These are phyloP conservation scores for Lottia gigantea DNA, from an alignment of 2,888 invertebrate species.

Conservation along the genomic window DNA sequence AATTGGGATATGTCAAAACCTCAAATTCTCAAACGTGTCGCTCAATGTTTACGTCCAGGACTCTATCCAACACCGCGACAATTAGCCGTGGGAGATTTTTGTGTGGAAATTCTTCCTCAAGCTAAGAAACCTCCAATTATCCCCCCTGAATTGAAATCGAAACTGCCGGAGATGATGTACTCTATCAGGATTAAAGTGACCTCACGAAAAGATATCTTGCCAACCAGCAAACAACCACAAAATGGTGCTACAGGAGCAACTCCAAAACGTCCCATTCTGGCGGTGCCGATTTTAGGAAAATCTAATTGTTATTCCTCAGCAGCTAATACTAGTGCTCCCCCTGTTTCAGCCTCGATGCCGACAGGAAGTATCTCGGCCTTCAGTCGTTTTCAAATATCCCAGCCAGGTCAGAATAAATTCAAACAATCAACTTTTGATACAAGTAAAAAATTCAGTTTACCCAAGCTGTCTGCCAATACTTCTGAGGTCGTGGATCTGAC, in stretches of 20 bases:
- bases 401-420: background rate
- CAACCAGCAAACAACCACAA: background rate
- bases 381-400: background rate
- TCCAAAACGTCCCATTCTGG: background rate
- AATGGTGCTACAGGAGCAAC: background rate
- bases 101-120: slow-evolving; percentile 52
- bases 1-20: slow-evolving; percentile 53
- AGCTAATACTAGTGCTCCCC: background rate
- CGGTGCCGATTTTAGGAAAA: background rate
- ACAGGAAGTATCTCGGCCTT: background rate
- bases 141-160: slow-evolving; percentile 48
- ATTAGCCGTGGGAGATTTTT: slow-evolving; percentile 42
- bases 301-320: background rate
- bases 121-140: slow-evolving; percentile 51
- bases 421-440: no score
- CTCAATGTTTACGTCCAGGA: slow-evolving; percentile 44
- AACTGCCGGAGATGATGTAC: slow-evolving; percentile 51
- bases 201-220: slow-evolving; percentile 1
- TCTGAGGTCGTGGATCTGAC: background rate
- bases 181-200: slow-evolving; percentile 52
- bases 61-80: slow-evolving; percentile 38
- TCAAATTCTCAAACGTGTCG: slow-evolving; percentile 53
- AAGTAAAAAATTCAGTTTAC: no score
- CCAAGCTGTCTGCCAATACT: background rate
- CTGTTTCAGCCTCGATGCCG: background rate